Evolutionary conservation across 2,113 vertebrate genomes (phyloP).

Genomic region (Urocitellus parryii): DNA sequence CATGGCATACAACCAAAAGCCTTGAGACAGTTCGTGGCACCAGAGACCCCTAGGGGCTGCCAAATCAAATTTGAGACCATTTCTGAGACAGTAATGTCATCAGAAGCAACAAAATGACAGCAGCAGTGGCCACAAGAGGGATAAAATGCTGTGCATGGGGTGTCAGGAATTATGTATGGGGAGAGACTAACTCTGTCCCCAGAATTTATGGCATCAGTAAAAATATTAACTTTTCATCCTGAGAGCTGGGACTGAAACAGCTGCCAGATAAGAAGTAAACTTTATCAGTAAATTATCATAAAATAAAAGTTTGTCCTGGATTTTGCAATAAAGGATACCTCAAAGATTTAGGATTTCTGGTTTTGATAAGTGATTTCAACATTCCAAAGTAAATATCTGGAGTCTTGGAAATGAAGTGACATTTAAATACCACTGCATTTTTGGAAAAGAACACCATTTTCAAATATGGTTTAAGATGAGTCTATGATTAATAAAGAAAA

Average conservation of each 20-base stretch:
- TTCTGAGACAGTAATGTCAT: not conserved
- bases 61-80: not conserved
- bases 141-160: not conserved
- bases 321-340: not conserved
- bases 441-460: conserved; percentile 2
- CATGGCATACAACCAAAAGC: not conserved
- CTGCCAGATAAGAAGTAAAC: not conserved
- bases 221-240: not conserved
- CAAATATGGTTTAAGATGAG: not conserved
- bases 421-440: not conserved
- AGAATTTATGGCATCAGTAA: not conserved
- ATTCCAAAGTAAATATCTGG: not conserved
- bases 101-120: not conserved
- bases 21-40: not conserved
- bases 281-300: not conserved
- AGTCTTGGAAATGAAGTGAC: not conserved
- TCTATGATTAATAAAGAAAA: not conserved
- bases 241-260: not conserved
- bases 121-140: not conserved
- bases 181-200: not conserved
- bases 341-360: not conserved
- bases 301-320: not conserved
- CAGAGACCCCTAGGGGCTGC: accelerated
- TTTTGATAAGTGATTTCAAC: not conserved
- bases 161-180: not conserved